phyloP scores from a whole-genome alignment of 2,888 invertebrate species.

The Drosophila nr. fundita region DNA sequence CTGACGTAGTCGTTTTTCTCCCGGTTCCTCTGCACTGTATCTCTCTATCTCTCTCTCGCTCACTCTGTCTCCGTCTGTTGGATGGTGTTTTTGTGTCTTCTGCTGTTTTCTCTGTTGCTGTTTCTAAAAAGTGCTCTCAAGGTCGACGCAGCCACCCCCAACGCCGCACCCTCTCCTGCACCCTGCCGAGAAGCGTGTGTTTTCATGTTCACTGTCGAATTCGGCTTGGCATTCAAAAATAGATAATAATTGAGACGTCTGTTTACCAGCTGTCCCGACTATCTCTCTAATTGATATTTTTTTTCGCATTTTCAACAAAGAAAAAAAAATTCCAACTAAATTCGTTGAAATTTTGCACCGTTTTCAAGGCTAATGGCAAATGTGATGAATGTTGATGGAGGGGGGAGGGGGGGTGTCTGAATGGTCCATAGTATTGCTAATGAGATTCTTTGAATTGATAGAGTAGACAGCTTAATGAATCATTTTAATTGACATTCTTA shows the following conservation, averaged over 20 bases:
- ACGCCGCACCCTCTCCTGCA: too few species aligned
- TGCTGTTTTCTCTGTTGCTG: conserved; percentile 20
- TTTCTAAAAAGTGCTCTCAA: conserved; percentile 44
- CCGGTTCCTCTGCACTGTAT: background rate
- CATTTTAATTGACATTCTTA: background rate
- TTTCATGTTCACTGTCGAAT: conserved; percentile 72
- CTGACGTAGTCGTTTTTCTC: conserved; percentile 37
- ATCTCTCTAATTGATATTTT: conserved; percentile 65
- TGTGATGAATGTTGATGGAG: background rate
- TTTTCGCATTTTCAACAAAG: conserved; percentile 25
- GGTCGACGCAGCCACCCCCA: conserved; percentile 30
- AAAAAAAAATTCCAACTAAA: background rate
- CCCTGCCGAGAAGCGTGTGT: background rate
- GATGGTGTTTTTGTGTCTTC: background rate
- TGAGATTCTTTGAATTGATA: background rate
- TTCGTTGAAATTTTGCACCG: conserved; percentile 31
- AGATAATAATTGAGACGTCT: conserved; percentile 39
- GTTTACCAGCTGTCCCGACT: conserved; percentile 65
- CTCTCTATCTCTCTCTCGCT: conserved; percentile 4
- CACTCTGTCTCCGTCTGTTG: background rate
- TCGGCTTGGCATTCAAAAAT: conserved; percentile 77
- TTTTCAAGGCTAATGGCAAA: conserved; percentile 63
- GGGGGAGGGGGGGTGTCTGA: background rate
- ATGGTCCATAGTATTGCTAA: background rate
- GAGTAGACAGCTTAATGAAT: background rate